A percentile compares a stretch with the other conserved stretches of the same genome.
phyloP scores from a whole-genome alignment of 35 echinoderm and acorn worm species.

The Heliocidaris erythrogramma region DNA sequence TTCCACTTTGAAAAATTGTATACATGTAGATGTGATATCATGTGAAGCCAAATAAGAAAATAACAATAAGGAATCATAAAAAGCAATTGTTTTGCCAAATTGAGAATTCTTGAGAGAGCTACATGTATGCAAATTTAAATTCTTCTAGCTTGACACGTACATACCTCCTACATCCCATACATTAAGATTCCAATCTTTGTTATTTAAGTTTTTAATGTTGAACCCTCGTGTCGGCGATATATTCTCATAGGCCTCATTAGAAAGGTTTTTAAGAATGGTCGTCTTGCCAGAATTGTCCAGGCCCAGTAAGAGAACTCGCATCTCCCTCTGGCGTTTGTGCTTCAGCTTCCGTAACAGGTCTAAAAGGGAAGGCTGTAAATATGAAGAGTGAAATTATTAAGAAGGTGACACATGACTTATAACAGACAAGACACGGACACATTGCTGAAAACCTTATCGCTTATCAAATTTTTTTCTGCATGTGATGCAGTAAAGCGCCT shows the following conservation, averaged over 20 bases:
- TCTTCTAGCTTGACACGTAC: background rate
- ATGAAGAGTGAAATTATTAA: background rate
- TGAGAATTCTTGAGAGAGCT: too few species aligned
- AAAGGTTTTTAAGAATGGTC: conserved; percentile 79
- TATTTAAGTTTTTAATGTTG: conserved; percentile 80
- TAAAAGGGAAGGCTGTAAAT: background rate
- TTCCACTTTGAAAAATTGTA: too few species aligned
- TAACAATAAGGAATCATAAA: too few species aligned
- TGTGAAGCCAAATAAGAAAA: too few species aligned
- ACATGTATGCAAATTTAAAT: too few species aligned
- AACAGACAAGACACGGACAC: too few species aligned
- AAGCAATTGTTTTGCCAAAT: too few species aligned
- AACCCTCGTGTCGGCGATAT: conserved; percentile 86
- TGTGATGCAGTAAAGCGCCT: too few species aligned
- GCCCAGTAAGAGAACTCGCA: conserved; percentile 81
- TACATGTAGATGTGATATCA: too few species aligned
- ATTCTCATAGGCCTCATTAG: conserved; percentile 63
- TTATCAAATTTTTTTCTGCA: too few species aligned
- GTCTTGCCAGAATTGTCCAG: conserved; percentile 97
- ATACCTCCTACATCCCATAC: conserved; percentile 96
- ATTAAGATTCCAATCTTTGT: conserved; percentile 76
- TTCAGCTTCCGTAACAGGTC: background rate
- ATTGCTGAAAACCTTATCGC: too few species aligned
- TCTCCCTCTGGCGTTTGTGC: background rate
- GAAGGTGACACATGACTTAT: too few species aligned